Base-by-base conservation (phyloP, 2,888 invertebrate species). In the Beris chalybata region DNA sequence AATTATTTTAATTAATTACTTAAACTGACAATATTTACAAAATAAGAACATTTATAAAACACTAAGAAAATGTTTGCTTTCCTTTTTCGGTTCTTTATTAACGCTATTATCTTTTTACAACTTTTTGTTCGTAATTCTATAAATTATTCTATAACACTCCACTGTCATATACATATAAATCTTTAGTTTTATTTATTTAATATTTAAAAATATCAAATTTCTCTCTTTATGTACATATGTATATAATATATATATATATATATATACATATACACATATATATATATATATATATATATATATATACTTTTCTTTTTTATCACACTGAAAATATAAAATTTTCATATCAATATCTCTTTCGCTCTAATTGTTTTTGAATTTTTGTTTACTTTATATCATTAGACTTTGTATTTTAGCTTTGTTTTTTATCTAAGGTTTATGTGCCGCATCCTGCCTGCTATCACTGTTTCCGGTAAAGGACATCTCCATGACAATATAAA, bases 331-430 rank as follows among this genome's bases (percentile, higher is more conserved):
- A 61, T 61, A 43, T 61, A 61, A 50, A 61, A 15, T 48, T 52
- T 52, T 61, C 52, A 50, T 50, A 61, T 61, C 50, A 61, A 61
- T 61, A 61, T 50, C 50, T 61, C 52, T 47, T 30, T 38, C 43
- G 38, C 50, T 50, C 52, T 59, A 43, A 47, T 59, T 61, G 53
- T 66, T 66, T 61, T 52, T 38, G 47, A 15, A 32, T 52, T 53
- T 52, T 32, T 31, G 52, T 61, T 61, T 38, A 50, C n/a, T 38
- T 61, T 15, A 29, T 57, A 69, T 67, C 45, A 38, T 65, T 70
- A 59, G 69, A 65, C 66, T 70, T 69, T 68, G 54, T 56, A 67
- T 68, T 70, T 69, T 69, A 70, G 67, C 50, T 66, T 52, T 32
- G 48, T 53, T 66, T 61, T n/a, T 29, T 66, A 47, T 66, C 61